Evolutionary conservation across 2,113 vertebrate genomes (phyloP).

Genomic region (Elachura formosa): DNA sequence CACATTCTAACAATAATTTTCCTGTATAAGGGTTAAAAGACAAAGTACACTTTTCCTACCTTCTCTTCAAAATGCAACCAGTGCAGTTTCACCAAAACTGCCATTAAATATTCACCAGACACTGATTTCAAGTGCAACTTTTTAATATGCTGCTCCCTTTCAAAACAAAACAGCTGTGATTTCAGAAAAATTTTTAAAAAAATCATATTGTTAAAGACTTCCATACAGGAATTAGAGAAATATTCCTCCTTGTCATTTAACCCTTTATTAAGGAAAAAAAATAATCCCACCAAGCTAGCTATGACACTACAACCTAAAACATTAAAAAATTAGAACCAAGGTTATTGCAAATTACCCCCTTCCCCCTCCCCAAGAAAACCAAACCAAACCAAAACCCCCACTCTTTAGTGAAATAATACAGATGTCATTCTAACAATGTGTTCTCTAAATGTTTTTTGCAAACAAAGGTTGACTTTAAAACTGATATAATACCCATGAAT

Average conservation of each 20-base stretch:
- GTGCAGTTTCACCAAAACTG: background rate
- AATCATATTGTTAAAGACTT: background rate
- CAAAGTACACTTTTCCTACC: background rate
- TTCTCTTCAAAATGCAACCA: background rate
- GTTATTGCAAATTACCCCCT: background rate
- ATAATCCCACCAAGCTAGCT: background rate
- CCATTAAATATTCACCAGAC: background rate
- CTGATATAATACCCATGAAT: background rate
- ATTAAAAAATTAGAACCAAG: background rate
- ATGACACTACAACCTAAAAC: background rate
- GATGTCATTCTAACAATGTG: background rate
- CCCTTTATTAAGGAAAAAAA: background rate
- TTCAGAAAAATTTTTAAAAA: background rate
- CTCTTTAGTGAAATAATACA: background rate
- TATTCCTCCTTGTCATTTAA: background rate
- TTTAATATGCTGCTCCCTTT: background rate
- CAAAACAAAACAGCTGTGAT: background rate
- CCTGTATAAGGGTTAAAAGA: background rate
- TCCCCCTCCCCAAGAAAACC: rapidly evolving
- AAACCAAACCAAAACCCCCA: too few species aligned
- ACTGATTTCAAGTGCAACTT: background rate
- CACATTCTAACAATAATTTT: background rate
- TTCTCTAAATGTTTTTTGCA: background rate
- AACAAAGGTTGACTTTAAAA: background rate
- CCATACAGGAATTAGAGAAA: background rate